Conservation (phyloP, 2,113 vertebrate species). For the Cryptoleucopteryx plumbea region DNA sequence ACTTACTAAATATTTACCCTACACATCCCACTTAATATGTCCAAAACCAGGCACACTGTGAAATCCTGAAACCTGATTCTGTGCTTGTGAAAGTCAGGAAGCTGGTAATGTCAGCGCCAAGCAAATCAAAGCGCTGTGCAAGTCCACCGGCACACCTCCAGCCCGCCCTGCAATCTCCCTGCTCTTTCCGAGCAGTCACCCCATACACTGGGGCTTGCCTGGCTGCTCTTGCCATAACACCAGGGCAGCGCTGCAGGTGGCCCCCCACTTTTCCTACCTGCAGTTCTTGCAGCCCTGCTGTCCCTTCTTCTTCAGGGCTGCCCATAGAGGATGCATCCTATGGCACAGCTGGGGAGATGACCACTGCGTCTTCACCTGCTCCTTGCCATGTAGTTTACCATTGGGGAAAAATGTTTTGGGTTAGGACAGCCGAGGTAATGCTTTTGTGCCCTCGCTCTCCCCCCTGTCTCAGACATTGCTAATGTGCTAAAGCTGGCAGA, state of each 20-base stretch:
- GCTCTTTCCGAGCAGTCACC: background rate
- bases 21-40: conserved; percentile 67
- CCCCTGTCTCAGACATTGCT: background rate
- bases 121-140: fast-evolving
- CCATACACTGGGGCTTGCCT: background rate
- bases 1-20: conserved; percentile 65
- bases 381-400: background rate
- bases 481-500: background rate
- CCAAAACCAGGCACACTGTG: conserved; percentile 56
- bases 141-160: background rate
- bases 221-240: background rate
- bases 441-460: background rate
- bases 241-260: background rate
- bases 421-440: background rate
- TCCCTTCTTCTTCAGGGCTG: background rate
- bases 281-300: background rate
- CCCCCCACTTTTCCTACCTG: fast-evolving
- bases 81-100: conserved; percentile 28
- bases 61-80: conserved; percentile 58
- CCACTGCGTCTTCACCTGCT: background rate
- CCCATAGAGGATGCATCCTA: fast-evolving
- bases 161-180: background rate
- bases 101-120: background rate
- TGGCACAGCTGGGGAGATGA: background rate
- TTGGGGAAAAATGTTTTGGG: background rate